phyloP scores from a whole-genome alignment of 2,797 vertebrate genomes.

The Rhincodon typus region DNA sequence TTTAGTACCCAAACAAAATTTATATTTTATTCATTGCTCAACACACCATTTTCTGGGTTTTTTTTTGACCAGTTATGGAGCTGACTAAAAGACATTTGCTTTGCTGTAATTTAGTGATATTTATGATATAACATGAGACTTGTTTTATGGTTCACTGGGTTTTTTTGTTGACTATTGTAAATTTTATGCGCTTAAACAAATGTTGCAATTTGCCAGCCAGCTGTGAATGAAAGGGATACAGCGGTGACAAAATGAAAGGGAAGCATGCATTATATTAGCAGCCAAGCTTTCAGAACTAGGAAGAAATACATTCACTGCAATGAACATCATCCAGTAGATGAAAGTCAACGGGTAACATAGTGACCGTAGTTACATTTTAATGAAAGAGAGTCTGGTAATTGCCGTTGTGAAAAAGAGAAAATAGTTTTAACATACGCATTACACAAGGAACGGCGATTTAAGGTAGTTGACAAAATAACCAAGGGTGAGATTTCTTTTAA shows the following conservation, averaged over 20 bases:
- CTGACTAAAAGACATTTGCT: background rate
- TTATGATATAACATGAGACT: background rate
- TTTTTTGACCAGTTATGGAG: background rate
- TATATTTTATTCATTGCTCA: background rate
- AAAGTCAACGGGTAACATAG: background rate
- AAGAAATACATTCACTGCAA: background rate
- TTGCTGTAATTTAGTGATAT: background rate
- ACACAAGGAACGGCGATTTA: background rate
- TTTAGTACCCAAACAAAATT: background rate
- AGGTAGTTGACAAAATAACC: background rate
- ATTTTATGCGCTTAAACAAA: background rate
- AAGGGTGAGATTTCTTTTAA: background rate
- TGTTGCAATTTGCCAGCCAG: background rate
- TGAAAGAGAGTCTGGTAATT: background rate
- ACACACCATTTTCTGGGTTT: too few relatives aligned
- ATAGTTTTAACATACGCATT: background rate
- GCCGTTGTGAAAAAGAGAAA: background rate
- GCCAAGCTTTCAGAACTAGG: background rate
- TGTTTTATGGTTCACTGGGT: background rate
- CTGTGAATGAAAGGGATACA: background rate
- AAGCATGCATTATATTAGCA: background rate
- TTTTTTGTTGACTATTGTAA: background rate
- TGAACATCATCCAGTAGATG: background rate
- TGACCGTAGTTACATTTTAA: background rate
- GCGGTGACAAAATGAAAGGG: background rate